These are phyloP conservation scores for mouse (Mus musculus) DNA, from an alignment of 2,113 vertebrate species.

Conservation along the genomic window GRCm39 chr4:48985001-48985500, in stretches of 20 bases:
- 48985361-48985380: neutral
- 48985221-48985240: neutral
- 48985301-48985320: neutral
- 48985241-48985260: conserved; percentile 23
- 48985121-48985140: neutral
- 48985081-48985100: conserved; percentile 21
- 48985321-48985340: neutral
- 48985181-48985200: neutral
- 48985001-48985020: neutral
- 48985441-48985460: conserved; percentile 25
- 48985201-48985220: neutral
- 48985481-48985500: neutral
- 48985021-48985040: neutral
- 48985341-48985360: neutral
- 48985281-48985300: neutral
- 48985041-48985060: neutral
- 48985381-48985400: neutral
- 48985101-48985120: neutral
- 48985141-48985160: neutral
- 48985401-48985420: conserved; percentile 31
- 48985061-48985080: neutral
- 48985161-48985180: neutral
- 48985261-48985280: neutral
- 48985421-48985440: neutral
- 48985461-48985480: neutral